Evolutionary conservation across 2,113 vertebrate genomes (phyloP), one percentile per base, ranked within the genome.

Genomic region (Progne subis): DNA sequence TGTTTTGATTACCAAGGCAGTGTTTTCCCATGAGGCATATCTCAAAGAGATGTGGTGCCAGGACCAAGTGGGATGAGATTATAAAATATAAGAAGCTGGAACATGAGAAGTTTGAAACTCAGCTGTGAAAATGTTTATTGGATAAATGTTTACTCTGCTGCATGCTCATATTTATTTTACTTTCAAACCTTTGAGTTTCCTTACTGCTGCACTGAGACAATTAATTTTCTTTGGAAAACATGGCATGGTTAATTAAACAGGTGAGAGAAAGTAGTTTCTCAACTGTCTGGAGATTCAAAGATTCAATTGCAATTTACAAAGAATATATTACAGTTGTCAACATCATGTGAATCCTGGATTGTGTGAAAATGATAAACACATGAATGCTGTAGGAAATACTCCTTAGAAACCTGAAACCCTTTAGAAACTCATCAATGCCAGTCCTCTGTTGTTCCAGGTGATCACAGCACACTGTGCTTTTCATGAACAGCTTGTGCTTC

Each of bases 91-190:
- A 95, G 96, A 88, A 97, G 83, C 81, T 93, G 88, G 80, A 97
- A 96, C 71, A 86, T 44, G 88, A 96, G 95, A 95, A 96, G 93
- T 94, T 93, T 95, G 92, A 95, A 95, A 96, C 80, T 96, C 96
- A 97, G 96, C 93, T 97, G 95, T 97, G 90, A 97, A 96, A 96
- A 96, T 96, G 95, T 96, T 96, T 96, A 86, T 76, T 78, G 85
- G 63, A 61, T 80, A 94, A 96, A 92, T 75, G 88, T 94, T 96
- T 92, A 47, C 88, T 75, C 82, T 96, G 77, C 86, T 85, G 31
- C 8, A 2, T 64, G 37, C 64, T 86, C 29, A 5, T 86, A 82
- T 91, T 94, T 96, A 86, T 97, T 96, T 92, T 93, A 91, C 79
- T 88, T 94, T 92, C 8, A 1, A 96, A 91, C 78, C 75, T 96